Evolutionary conservation across 2,113 vertebrate species (phyloP), one percentile per base, ranked within the genome.

Genomic region (Chloropsis cyanopogon): DNA sequence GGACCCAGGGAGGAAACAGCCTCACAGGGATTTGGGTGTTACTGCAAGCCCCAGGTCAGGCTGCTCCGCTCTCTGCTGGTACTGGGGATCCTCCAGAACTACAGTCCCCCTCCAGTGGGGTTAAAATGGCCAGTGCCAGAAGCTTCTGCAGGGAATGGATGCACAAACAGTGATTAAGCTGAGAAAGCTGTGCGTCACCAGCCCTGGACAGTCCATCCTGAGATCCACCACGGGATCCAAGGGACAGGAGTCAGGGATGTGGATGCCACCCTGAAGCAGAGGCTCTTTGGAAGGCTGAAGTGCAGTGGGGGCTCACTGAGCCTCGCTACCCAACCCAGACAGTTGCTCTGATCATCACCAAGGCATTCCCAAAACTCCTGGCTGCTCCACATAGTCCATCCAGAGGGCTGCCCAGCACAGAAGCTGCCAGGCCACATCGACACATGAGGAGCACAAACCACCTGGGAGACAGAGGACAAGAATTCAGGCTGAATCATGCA

Each of bases 231-330:
- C 47, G 31, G 35, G 6, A 47, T 56, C 31, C 33, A 73, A 61
- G 50, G 42, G 35, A 11, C 5, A 12, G 54, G 24, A 41, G 13
- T 20, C 52, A 42, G 66, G 39, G 20, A 22, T 69, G 37, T 50
- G n/a, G 71, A 56, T 69, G 53, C n/a, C n/a, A 35, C 26, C 29
- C 13, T 39, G 42, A 71, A 88, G 39, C 50, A 71, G 52, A 33
- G 2, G 9, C 26, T 69, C 28, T 84, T 37, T 35, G 4, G 29
- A 65, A 94, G 64, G 41, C 53, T 89, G 68, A 49, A 73, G n/a
- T 0, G 0, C 37, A 29, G 31, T 1, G 1, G 12, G 14, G 8
- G 6, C 56, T 85, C 33, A 2, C 50, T 42, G 50, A 77, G 22
- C 53, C 41, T 56, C 0, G 0, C 29, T 68, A 28, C 23, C 33